Percentiles rank a stretch among this genome's conserved stretches.
Evolutionary conservation across 2,113 vertebrate genomes (phyloP).

Genomic region (Anoura caudifer): DNA sequence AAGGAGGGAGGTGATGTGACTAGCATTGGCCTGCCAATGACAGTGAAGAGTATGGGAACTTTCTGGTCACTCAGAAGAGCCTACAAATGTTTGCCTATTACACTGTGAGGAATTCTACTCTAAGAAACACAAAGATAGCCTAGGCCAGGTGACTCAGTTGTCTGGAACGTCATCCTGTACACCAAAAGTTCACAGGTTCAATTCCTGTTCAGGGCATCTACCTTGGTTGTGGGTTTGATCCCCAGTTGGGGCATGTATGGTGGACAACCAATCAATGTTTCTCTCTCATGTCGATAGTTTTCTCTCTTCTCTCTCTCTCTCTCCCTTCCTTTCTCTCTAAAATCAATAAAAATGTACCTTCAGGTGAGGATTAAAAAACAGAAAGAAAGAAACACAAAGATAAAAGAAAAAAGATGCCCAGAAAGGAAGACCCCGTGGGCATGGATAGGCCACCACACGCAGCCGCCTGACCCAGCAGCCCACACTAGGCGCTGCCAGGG

Average conservation of each 20-base stretch:
- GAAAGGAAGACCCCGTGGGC: conserved; percentile 87
- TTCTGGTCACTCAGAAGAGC: conserved; percentile 90
- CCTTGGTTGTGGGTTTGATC: too few relatives aligned
- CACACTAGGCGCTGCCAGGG: conserved; percentile 89
- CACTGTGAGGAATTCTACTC: conserved; percentile 90
- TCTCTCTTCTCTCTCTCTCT: too few relatives aligned
- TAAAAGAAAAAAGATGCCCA: conserved; percentile 82
- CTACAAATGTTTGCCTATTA: conserved; percentile 89
- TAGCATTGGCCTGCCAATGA: conserved; percentile 94
- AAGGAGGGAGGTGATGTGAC: conserved; percentile 96
- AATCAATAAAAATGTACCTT: too few relatives aligned
- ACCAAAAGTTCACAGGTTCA: too few relatives aligned
- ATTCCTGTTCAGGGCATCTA: too few relatives aligned
- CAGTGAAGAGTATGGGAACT: conserved; percentile 92
- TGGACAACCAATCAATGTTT: too few relatives aligned
- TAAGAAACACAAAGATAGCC: conserved; percentile 86
- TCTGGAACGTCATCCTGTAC: neutral
- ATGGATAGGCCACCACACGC: conserved; percentile 91
- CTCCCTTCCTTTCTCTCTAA: too few relatives aligned
- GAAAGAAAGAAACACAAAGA: too few relatives aligned
- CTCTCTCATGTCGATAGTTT: too few relatives aligned
- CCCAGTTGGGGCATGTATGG: too few relatives aligned
- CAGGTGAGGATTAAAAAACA: too few relatives aligned
- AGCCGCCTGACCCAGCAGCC: conserved; percentile 97
- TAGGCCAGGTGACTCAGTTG: neutral